A percentile compares a stretch with the other conserved stretches of the same genome.
Conservation (phyloP, 2,797 vertebrate genomes). For the Syngnathus rostellatus region DNA sequence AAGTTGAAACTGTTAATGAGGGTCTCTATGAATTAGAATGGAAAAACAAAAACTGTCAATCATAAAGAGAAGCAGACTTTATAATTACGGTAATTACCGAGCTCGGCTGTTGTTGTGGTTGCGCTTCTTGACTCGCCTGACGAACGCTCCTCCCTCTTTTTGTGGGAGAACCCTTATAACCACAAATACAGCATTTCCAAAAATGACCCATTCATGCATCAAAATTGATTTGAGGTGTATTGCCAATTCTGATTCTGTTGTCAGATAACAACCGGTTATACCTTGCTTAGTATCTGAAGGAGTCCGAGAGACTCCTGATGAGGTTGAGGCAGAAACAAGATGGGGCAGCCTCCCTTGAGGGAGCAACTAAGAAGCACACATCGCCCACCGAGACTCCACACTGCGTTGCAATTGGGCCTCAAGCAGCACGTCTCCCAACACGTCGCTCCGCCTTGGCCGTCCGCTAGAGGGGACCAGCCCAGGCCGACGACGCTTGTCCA, state of each 20-base stretch:
- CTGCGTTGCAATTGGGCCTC: constrained; percentile 73
- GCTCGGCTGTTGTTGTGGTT: background rate
- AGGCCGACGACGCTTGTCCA: constrained; percentile 61
- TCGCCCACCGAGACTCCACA: constrained; percentile 82
- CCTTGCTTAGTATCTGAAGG: constrained; percentile 65
- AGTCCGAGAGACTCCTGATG: constrained; percentile 65
- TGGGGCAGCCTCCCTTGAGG: constrained; percentile 57
- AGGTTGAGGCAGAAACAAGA: constrained; percentile 60
- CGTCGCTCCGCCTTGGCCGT: constrained; percentile 50
- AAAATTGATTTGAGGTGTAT: no score
- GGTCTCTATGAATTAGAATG: no score
- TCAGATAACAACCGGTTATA: constrained; percentile 1
- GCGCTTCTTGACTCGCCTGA: background rate
- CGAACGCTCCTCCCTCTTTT: constrained; percentile 32
- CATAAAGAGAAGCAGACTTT: no score
- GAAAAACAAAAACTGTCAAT: no score
- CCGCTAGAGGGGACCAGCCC: constrained; percentile 65
- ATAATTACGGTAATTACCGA: constrained; percentile 30
- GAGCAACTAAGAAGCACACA: constrained; percentile 84
- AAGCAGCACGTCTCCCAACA: constrained; percentile 82
- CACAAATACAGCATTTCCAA: background rate
- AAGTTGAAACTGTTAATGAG: no score
- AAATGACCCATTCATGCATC: no score
- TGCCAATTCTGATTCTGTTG: no score
- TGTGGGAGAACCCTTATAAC: constrained; percentile 25